Conservation (phyloP, 2,113 vertebrate species). For the Aptenodytes patagonicus region DNA sequence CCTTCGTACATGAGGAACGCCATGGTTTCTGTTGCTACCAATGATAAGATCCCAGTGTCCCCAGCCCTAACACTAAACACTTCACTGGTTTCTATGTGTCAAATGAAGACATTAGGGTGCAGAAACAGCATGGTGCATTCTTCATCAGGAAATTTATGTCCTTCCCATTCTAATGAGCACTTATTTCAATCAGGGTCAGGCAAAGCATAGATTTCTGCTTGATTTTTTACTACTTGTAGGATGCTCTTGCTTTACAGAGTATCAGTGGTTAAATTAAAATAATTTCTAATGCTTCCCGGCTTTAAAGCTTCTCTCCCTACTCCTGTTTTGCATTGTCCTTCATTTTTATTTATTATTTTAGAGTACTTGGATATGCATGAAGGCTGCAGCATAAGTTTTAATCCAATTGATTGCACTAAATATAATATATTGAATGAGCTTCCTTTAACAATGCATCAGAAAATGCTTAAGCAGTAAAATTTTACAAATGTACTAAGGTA, state of each 20-base stretch:
- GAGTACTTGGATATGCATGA: not conserved
- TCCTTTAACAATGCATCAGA: not conserved
- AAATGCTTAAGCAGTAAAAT: not conserved
- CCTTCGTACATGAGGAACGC: not conserved
- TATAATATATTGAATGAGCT: not conserved
- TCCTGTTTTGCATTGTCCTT: not conserved
- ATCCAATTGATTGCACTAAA: not conserved
- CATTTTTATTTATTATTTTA: not conserved
- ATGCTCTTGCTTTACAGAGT: not conserved
- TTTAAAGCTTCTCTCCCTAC: not conserved
- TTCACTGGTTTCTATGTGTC: not conserved
- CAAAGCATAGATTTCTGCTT: not conserved
- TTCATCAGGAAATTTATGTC: not conserved
- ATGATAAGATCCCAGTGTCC: not conserved
- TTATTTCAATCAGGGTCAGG: not conserved
- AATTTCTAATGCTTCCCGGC: not conserved
- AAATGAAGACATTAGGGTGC: not conserved
- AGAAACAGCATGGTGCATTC: not conserved
- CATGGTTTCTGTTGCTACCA: not conserved
- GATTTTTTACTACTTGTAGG: not conserved
- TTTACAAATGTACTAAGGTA: not conserved
- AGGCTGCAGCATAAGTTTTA: not conserved
- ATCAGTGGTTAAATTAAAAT: not conserved
- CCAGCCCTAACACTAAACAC: not conserved
- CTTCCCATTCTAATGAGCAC: not conserved